Evolutionary conservation across 2,797 vertebrate genomes (phyloP).

Genomic region (Mormyrus proboscirostris): DNA sequence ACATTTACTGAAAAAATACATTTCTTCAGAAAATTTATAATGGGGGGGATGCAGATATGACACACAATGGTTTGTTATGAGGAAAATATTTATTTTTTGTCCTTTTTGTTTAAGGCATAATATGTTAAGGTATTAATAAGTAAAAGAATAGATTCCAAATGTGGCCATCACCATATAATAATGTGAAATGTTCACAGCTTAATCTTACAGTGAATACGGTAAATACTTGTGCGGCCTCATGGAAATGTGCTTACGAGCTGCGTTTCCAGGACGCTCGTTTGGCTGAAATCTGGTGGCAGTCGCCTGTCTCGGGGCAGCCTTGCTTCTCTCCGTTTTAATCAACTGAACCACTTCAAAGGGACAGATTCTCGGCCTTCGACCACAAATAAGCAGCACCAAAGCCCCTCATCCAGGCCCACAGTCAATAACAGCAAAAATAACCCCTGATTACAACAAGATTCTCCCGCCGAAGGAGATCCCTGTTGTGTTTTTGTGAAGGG

Average conservation of each 20-base stretch:
- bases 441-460: not conserved
- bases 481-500: not conserved
- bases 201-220: not conserved
- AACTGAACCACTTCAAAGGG: slow-evolving; percentile 13
- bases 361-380: slow-evolving; percentile 1
- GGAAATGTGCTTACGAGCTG: not conserved
- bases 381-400: not conserved
- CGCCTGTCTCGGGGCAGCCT: not conserved
- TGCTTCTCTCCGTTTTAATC: slow-evolving; percentile 4
- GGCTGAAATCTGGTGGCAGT: not conserved
- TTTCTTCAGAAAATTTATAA: not conserved
- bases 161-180: not conserved
- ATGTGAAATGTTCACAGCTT: not conserved
- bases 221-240: not conserved
- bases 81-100: not conserved
- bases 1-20: not conserved
- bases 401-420: not conserved
- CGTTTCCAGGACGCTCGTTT: not conserved
- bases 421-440: slow-evolving; percentile 17
- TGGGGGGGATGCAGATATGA: not conserved
- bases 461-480: not conserved
- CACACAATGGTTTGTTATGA: not conserved
- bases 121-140: not conserved
- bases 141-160: not conserved
- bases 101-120: not conserved